Evolutionary conservation across 1,140 invertebrate species (phyloP), one percentile per base, ranked within the genome.

Genomic region (Meloidogyne exigua): DNA sequence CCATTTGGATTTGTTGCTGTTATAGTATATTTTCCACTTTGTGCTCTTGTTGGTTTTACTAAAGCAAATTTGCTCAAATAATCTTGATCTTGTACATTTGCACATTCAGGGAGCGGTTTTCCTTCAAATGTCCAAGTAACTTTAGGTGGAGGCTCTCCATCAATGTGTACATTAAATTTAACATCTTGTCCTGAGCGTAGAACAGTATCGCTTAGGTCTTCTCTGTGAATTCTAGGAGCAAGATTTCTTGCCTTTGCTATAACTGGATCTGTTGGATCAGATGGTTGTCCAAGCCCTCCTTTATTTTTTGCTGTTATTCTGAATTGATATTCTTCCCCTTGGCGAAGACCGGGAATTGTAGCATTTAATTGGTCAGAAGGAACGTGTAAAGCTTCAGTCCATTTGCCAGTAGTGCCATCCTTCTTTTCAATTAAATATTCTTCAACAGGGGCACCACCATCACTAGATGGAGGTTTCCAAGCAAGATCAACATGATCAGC

Each of bases 391-490:
- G 85, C 85, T 79, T 85, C 75, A 36, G 68, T 62, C 83, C 83
- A 84, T 26, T 73, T 64, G 5, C 83, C 82, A 57, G 72, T 79
- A 81, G 83, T 23, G 75, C 28, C 72, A 39, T 73, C 72, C 21
- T 73, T 73, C 90, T 97, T 98, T 89, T 99, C 95, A 83, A 99
- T 94, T 68, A 98, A 93, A 88, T 97, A 99, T 89, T 96, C 95
- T 82, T 93, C 93, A 84, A 99, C 93, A 10, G 94, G 93, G 28
- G 95, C 92, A 26, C 97, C 97, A 76, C 96, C 96, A 88, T 99
- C 96, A 77, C 89, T 88, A 44, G 87, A 86, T 13, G 90, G 90
- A 66, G 85, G 82, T 67, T 90, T 88, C 90, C 90, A 90, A 88
- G 92, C 94, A 9, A 97, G 89, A 88, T 96, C 94, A 28, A 94